Conservation (phyloP, 2,888 invertebrate species). For the Diarsia rubi region DNA sequence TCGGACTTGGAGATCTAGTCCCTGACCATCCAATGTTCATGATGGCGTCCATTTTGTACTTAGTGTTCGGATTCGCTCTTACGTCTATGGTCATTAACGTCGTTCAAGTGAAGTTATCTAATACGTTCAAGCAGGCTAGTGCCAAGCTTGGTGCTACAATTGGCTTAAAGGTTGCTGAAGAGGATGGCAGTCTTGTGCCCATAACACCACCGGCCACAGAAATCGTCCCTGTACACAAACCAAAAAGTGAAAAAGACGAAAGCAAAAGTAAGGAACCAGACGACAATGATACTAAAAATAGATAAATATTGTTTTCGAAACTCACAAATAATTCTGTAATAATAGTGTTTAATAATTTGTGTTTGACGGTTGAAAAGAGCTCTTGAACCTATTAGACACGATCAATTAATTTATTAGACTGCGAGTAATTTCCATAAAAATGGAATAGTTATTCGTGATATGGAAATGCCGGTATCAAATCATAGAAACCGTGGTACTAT, state of each 20-base stretch:
- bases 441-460: conserved; percentile 39
- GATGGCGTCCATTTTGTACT: conserved; percentile 97
- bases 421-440: conserved; percentile 30
- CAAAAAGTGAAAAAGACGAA: conserved; percentile 73
- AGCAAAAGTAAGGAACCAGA: conserved; percentile 76
- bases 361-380: conserved; percentile 20
- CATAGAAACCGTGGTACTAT: conserved; percentile 48
- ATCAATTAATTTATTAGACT: conserved; percentile 14
- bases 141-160: conserved; percentile 96
- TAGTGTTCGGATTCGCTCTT: conserved; percentile 98
- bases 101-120: conserved; percentile 95
- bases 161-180: conserved; percentile 93
- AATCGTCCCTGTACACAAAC: conserved; percentile 85
- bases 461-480: conserved; percentile 35
- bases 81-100: conserved; percentile 99
- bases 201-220: conserved; percentile 85
- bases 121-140: conserved; percentile 96
- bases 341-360: conserved; percentile 30
- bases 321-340: conserved; percentile 29
- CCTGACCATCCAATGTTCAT: conserved; percentile 97
- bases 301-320: conserved; percentile 67
- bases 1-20: conserved; percentile 98
- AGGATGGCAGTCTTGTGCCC: conserved; percentile 91
- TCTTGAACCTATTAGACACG: conserved; percentile 27
- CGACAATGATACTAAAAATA: conserved; percentile 79